phyloP scores from a whole-genome alignment of 2,888 invertebrate genomes.

The Mythimna lalbum region DNA sequence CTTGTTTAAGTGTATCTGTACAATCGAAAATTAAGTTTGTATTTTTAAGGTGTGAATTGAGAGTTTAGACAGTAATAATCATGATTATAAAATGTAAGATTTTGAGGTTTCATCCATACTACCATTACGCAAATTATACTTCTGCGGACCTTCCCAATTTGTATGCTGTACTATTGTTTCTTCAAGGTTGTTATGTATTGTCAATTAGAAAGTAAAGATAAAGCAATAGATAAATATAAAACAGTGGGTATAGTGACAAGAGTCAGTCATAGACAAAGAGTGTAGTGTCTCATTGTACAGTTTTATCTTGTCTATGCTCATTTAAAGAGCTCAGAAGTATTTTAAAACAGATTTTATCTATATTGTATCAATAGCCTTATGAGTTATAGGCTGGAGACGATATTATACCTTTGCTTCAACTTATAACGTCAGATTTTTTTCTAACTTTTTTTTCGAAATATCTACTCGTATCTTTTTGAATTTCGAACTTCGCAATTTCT shows the following conservation, averaged over 20 bases:
- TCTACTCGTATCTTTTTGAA: too few species aligned
- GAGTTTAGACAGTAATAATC: slow-evolving; percentile 47
- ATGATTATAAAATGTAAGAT: slow-evolving; percentile 43
- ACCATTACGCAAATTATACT: slow-evolving; percentile 14
- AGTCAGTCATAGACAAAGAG: slow-evolving; percentile 48
- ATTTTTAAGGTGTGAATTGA: slow-evolving; percentile 55
- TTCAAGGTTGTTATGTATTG: slow-evolving; percentile 47
- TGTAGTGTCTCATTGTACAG: slow-evolving; percentile 65
- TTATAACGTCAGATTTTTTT: background rate
- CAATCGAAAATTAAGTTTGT: slow-evolving; percentile 54
- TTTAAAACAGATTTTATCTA: slow-evolving; percentile 39
- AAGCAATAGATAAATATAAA: slow-evolving; percentile 32
- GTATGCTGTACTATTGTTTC: slow-evolving; percentile 38
- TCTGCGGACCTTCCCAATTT: slow-evolving; percentile 4
- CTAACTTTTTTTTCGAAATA: background rate
- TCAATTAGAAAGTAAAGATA: slow-evolving; percentile 36
- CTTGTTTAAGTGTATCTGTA: slow-evolving; percentile 44
- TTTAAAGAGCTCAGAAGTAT: slow-evolving; percentile 42
- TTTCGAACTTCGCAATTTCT: too few species aligned
- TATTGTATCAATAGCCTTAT: slow-evolving; percentile 25
- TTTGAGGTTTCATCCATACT: slow-evolving; percentile 17
- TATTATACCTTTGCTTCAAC: slow-evolving; percentile 7
- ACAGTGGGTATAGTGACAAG: slow-evolving; percentile 50
- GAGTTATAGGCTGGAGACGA: slow-evolving; percentile 28
- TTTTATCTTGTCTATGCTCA: slow-evolving; percentile 36